phyloP scores from a whole-genome alignment of 2,888 invertebrate species.

The Watsonalla binaria region DNA sequence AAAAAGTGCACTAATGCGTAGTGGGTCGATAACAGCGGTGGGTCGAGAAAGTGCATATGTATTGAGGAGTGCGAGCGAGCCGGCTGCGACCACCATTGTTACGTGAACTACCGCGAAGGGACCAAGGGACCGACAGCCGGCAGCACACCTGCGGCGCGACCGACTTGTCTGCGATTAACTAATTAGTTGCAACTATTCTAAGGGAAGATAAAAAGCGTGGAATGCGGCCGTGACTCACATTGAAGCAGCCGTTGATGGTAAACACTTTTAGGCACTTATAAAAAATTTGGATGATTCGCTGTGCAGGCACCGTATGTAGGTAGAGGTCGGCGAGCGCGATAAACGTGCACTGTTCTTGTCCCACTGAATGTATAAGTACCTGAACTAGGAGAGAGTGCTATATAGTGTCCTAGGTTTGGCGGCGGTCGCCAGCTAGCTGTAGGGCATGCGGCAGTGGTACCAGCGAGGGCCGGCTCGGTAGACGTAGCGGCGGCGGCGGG shows the following conservation, averaged over 20 bases:
- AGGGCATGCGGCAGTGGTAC: too few relatives aligned
- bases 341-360: too few relatives aligned
- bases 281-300: neutral
- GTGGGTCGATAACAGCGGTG: neutral
- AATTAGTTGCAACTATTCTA: constrained; percentile 16
- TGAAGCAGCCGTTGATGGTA: neutral
- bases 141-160: neutral
- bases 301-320: neutral
- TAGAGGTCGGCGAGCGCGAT: too few relatives aligned
- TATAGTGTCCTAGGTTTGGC: neutral
- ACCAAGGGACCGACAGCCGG: neutral
- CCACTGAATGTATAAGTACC: too few relatives aligned
- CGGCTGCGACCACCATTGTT: neutral
- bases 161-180: constrained; percentile 8
- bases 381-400: neutral
- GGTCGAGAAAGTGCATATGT: neutral
- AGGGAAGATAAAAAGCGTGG: constrained; percentile 12
- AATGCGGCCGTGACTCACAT: constrained; percentile 15
- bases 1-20: neutral
- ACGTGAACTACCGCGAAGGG: neutral
- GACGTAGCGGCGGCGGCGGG: neutral
- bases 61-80: too few relatives aligned
- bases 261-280: neutral
- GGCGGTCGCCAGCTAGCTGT: neutral
- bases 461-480: neutral